A percentile compares a stretch with the other conserved stretches of the same genome.
phyloP scores from a whole-genome alignment of 2,113 vertebrate genomes.

The Nettapus auritus region DNA sequence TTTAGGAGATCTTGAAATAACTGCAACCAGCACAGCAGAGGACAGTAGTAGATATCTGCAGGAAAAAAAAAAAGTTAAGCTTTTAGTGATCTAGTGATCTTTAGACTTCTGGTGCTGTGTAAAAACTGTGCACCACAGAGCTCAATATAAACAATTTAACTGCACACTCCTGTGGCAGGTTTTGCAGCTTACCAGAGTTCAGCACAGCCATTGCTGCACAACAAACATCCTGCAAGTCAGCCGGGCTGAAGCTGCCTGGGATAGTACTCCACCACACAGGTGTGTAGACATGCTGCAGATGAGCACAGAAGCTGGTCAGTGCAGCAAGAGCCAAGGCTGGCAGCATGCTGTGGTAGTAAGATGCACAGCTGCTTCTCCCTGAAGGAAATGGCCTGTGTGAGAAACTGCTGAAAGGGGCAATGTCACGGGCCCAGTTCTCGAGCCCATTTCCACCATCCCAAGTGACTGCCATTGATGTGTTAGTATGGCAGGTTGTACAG shows the following conservation, averaged over 20 bases:
- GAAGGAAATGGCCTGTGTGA: background rate
- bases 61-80: background rate
- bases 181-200: background rate
- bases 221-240: background rate
- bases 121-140: fast-evolving
- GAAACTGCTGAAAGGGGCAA: background rate
- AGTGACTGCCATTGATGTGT: background rate
- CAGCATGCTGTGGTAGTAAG: fast-evolving
- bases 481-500: background rate
- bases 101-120: background rate
- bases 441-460: background rate
- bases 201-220: background rate
- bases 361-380: background rate
- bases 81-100: no score
- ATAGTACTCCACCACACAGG: background rate
- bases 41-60: background rate
- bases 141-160: background rate
- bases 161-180: fast-evolving
- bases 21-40: background rate
- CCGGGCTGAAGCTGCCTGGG: fast-evolving
- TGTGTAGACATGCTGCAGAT: background rate
- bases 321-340: background rate
- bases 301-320: background rate
- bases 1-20: background rate
- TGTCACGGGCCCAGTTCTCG: background rate